Evolutionary conservation across 2,888 invertebrate genomes (phyloP).

Genomic region (Fragum sueziense): DNA sequence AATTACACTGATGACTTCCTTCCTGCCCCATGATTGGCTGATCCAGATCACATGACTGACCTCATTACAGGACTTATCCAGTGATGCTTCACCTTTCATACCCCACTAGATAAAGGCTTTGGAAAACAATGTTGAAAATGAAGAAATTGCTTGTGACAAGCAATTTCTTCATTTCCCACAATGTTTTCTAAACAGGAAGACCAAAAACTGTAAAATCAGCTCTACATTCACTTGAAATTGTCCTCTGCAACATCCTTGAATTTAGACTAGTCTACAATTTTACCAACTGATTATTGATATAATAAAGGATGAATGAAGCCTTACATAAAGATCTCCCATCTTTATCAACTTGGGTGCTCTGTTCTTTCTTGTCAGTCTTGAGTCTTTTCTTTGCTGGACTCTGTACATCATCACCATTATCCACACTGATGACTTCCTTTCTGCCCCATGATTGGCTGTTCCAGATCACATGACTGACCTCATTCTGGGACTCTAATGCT

Average conservation of each 20-base stretch:
- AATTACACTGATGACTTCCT: slow-evolving; percentile 68
- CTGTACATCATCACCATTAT: slow-evolving; percentile 1
- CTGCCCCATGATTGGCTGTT: slow-evolving; percentile 75
- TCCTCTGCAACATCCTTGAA: too few relatives aligned
- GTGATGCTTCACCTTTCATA: too few relatives aligned
- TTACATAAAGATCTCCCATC: slow-evolving; percentile 70
- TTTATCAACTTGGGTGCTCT: slow-evolving; percentile 58
- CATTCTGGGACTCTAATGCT: background rate
- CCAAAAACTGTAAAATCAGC: too few relatives aligned
- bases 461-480: slow-evolving; percentile 50
- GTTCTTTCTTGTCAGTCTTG: slow-evolving; percentile 19
- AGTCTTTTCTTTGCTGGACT: slow-evolving; percentile 52
- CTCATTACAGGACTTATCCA: too few relatives aligned
- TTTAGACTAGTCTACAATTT: too few relatives aligned
- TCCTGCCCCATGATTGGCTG: slow-evolving; percentile 72
- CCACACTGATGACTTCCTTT: slow-evolving; percentile 67
- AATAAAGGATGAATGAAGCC: slow-evolving; percentile 5
- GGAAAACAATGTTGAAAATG: too few relatives aligned
- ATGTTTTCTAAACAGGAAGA: too few relatives aligned
- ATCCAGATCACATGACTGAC: slow-evolving; percentile 62
- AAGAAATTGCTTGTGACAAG: too few relatives aligned
- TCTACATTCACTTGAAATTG: too few relatives aligned
- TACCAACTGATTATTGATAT: too few relatives aligned
- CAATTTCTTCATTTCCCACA: too few relatives aligned
- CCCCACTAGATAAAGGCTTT: too few relatives aligned